phyloP scores from a whole-genome alignment of 2,797 vertebrate genomes.

The Craterocephalus amniculus region DNA sequence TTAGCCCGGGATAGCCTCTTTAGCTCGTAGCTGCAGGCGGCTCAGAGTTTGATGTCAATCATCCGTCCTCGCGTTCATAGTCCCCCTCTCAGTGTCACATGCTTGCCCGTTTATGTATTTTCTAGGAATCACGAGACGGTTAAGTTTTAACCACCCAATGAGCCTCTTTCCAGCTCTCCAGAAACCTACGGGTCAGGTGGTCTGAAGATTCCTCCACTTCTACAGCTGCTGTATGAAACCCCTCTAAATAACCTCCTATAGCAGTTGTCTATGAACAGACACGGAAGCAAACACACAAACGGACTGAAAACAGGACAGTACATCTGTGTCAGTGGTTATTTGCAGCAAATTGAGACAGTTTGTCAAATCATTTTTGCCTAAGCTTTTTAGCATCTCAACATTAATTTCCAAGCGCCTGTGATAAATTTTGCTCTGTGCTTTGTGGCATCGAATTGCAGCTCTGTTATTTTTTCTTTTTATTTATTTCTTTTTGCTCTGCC shows the following conservation, averaged over 20 bases:
- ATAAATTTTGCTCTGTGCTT: constrained; percentile 41
- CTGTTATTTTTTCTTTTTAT: constrained; percentile 13
- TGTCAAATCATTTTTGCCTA: constrained; percentile 38
- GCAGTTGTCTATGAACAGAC: constrained; percentile 13
- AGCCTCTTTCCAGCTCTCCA: too few relatives aligned
- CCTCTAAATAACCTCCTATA: constrained; percentile 5
- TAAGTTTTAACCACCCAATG: too few relatives aligned
- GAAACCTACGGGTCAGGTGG: too few relatives aligned
- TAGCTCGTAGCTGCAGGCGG: too few relatives aligned
- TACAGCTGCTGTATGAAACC: too few relatives aligned
- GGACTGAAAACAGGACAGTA: constrained; percentile 36
- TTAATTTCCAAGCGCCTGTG: constrained; percentile 52
- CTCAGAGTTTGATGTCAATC: too few relatives aligned
- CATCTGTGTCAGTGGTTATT: constrained; percentile 33
- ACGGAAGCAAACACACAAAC: constrained; percentile 14
- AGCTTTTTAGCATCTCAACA: constrained; percentile 31
- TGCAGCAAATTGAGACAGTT: constrained; percentile 26
- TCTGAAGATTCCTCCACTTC: too few relatives aligned
- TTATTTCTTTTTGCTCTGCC: constrained; percentile 33
- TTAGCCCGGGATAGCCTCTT: too few relatives aligned
- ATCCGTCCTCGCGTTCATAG: too few relatives aligned
- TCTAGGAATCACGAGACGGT: too few relatives aligned
- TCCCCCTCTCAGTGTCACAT: too few relatives aligned
- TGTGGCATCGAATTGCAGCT: constrained; percentile 48
- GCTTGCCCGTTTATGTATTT: too few relatives aligned